Evolutionary conservation across 2,888 invertebrate species (phyloP).

Genomic region (Platycheirus albimanus): DNA sequence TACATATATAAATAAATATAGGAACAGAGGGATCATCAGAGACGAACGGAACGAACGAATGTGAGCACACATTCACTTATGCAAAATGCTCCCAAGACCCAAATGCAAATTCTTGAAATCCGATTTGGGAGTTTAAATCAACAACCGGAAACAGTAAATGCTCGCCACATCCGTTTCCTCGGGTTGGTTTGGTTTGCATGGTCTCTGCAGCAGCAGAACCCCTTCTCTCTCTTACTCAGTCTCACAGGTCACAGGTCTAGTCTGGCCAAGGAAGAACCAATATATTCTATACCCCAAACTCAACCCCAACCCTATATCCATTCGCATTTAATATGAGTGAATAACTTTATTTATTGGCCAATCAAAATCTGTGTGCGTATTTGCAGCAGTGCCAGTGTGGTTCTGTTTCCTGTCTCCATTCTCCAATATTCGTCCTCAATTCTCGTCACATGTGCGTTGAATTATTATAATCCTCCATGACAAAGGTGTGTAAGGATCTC

Average conservation of each 20-base stretch:
- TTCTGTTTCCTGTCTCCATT: conserved; percentile 34
- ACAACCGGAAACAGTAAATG: conserved; percentile 72
- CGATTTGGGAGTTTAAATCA: conserved; percentile 74
- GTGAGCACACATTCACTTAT: conserved; percentile 56
- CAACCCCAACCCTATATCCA: not conserved
- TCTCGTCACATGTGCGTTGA: conserved; percentile 60
- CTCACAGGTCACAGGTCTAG: not conserved
- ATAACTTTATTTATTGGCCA: conserved; percentile 59
- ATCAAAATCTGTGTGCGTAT: conserved; percentile 52
- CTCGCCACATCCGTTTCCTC: conserved; percentile 69
- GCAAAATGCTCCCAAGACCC: conserved; percentile 57
- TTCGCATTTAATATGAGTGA: conserved; percentile 50
- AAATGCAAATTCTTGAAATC: conserved; percentile 71
- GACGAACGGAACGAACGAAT: conserved; percentile 8
- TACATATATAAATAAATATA: too few species aligned
- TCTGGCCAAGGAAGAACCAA: not conserved
- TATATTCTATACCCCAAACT: conserved; percentile 11
- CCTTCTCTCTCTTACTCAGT: not conserved
- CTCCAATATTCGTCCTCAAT: conserved; percentile 26
- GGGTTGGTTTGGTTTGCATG: conserved; percentile 26
- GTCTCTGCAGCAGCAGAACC: not conserved
- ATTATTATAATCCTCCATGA: conserved; percentile 58
- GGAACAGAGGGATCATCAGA: not conserved
- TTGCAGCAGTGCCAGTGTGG: conserved; percentile 16
- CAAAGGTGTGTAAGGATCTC: conserved; percentile 36